Base-by-base conservation (phyloP, 2,888 invertebrate genomes). In the Chrysolina americana region DNA sequence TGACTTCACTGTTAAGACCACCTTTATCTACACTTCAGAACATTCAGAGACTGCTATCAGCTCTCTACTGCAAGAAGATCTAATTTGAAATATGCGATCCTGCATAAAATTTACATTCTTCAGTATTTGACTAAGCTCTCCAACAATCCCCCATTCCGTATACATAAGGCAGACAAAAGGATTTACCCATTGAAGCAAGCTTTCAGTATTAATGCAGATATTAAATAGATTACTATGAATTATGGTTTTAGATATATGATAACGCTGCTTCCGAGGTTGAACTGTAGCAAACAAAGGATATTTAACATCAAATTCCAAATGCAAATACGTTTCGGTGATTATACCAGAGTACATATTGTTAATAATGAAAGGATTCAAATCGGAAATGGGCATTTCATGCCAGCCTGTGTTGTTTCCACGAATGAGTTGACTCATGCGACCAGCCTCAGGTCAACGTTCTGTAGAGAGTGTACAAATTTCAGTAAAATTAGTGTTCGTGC, bases 201-300 rank as follows among this genome's bases (percentile, higher is more conserved):
- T 73, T 47, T 73, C 74, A 66, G 71, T 53, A 72, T 79, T 76
- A 79, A 72, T 74, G 68, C 70, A 76, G 74, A 76, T 76, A 79
- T 78, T 76, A 72, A 79, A 76, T 72, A 76, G 79, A 78, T 79
- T 78, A 78, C 76, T 41, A 68, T 78, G 77, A 79, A 74, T 78
- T 75, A 78, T 78, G 74, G 71, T 78, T 76, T 78, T 72, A 77
- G 71, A 74, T 65, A 73, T 77, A 73, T 77, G 74, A 77, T 77
- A 73, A 74, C 73, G 62, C 65, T 59, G 74, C 65, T 71, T 53
- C 44, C 70, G 70, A 63, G 73, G 75, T 56, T 65, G 53, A 64
- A 23, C 65, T 17, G 41, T 59, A 64, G 74, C 70, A 66, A 56
- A 70, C 74, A 66, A 71, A 71, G 71, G 74, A 72, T 65, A 72